Conservation (phyloP, 1,140 invertebrate species). For the Goniozus legneri region DNA sequence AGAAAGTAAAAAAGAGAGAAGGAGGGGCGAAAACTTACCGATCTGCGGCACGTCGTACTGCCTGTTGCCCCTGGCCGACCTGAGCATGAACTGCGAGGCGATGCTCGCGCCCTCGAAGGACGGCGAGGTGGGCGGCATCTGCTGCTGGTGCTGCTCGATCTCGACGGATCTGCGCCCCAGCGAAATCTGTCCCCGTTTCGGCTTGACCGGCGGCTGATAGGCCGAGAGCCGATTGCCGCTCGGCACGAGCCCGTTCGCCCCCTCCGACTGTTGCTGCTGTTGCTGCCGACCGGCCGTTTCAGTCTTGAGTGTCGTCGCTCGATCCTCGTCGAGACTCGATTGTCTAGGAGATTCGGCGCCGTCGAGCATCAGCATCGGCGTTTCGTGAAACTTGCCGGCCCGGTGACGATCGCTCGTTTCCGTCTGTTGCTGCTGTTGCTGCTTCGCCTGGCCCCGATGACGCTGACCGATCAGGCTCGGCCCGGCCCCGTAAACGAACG, state of each 20-base stretch:
- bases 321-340: too few species aligned
- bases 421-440: too few species aligned
- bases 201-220: constrained; percentile 19
- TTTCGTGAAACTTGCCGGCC: too few species aligned
- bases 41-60: constrained; percentile 70
- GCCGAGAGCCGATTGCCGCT: not conserved
- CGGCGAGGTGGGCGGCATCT: constrained; percentile 11
- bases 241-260: not conserved
- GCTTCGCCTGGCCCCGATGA: not conserved
- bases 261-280: not conserved
- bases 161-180: constrained; percentile 15
- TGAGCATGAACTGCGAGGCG: constrained; percentile 62
- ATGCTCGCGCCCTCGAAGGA: constrained; percentile 39
- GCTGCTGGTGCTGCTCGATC: too few species aligned
- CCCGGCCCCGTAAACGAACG: constrained; percentile 6
- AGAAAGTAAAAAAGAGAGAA: not conserved
- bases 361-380: too few species aligned
- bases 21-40: constrained; percentile 55
- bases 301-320: too few species aligned
- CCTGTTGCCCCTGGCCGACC: constrained; percentile 61
- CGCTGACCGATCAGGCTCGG: not conserved
- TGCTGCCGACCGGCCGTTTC: constrained; percentile 5
- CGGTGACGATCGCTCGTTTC: too few species aligned
- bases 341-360: too few species aligned
- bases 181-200: constrained; percentile 11